phyloP scores from a whole-genome alignment of 1,140 invertebrate species.

The Sitobion miscanthi region DNA sequence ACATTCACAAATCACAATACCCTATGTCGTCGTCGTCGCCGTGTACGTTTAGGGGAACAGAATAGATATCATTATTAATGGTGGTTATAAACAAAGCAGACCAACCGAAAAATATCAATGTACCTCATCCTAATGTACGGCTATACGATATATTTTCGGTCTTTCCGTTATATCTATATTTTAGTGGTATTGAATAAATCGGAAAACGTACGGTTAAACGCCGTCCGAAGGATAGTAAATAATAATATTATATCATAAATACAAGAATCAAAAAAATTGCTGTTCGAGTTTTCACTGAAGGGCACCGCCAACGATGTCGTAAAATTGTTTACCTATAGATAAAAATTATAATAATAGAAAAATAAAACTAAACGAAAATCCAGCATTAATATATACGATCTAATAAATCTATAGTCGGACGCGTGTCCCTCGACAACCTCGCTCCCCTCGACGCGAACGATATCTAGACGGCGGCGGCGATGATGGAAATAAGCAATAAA shows the following conservation, averaged over 20 bases:
- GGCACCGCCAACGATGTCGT: neutral
- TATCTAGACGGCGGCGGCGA: neutral
- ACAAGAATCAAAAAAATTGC: neutral
- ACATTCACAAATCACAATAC: neutral
- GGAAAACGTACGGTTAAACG: neutral
- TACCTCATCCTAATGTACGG: too few species aligned
- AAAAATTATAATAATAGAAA: neutral
- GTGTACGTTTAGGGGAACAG: neutral
- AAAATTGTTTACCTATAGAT: neutral
- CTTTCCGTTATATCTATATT: too few species aligned
- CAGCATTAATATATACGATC: neutral
- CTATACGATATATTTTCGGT: neutral
- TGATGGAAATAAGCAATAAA: conserved; percentile 48
- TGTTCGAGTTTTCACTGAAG: neutral
- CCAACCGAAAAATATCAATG: neutral
- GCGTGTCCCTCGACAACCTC: neutral
- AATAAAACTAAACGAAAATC: neutral
- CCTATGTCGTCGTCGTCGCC: neutral
- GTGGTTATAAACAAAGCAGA: neutral
- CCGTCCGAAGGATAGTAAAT: neutral
- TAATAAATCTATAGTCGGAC: neutral
- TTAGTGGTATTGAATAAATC: neutral
- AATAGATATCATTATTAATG: neutral
- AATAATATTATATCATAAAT: neutral
- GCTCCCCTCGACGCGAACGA: neutral